These are phyloP conservation scores for Solenopsis fugax DNA, from an alignment of 1,140 invertebrate species.

Conservation along the genomic window DNA sequence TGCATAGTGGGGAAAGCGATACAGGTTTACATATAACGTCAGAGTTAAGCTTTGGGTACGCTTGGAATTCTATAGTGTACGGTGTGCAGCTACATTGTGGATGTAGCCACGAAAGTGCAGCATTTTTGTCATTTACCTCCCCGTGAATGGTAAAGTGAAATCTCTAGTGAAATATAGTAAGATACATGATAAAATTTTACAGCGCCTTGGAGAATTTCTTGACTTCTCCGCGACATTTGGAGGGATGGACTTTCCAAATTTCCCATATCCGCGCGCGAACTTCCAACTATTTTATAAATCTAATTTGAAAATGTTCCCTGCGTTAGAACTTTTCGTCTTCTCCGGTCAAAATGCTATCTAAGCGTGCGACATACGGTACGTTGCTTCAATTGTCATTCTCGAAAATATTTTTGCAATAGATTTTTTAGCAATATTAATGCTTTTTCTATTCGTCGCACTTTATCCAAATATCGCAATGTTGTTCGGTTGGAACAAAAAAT, in stretches of 20 bases:
- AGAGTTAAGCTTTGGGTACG: conserved; percentile 13
- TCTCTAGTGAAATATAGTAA: conserved; percentile 44
- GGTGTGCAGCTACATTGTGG: not conserved
- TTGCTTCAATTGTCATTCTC: not conserved
- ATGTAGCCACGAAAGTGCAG: not conserved
- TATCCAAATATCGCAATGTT: not conserved
- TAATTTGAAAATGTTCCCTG: conserved; percentile 27
- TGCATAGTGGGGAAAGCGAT: not conserved
- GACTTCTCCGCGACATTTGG: conserved; percentile 14
- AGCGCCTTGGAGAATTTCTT: conserved; percentile 36
- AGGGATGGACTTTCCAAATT: conserved; percentile 16
- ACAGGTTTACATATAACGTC: conserved; percentile 4
- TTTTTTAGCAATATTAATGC: not conserved
- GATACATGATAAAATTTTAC: conserved; percentile 52
- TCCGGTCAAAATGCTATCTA: not conserved
- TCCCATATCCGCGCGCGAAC: not conserved
- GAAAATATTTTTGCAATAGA: not conserved
- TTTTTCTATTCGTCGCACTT: not conserved
- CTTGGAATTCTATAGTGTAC: conserved; percentile 21
- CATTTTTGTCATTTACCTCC: conserved; percentile 51
- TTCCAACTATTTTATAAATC: conserved; percentile 42
- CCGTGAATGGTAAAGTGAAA: conserved; percentile 45
- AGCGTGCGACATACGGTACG: not conserved
- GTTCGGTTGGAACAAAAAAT: not conserved
- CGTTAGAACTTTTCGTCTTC: conserved; percentile 18